Conservation (phyloP, 2,797 vertebrate genomes). For the Melanotaenia nigrans region DNA sequence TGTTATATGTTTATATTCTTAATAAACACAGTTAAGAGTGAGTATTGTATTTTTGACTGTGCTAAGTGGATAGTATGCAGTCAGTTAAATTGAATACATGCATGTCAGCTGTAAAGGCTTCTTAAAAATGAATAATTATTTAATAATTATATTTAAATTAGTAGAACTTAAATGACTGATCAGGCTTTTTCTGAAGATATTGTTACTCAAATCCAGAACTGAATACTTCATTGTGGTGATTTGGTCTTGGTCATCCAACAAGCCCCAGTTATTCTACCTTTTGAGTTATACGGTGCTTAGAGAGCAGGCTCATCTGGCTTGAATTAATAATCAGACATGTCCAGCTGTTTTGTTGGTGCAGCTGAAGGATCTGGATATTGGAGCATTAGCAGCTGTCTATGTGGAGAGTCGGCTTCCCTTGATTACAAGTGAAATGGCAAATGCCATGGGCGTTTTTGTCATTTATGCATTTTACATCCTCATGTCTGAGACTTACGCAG, state of each 20-base stretch:
- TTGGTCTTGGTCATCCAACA: conserved; percentile 27
- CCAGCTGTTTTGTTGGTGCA: conserved; percentile 42
- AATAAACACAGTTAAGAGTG: not conserved
- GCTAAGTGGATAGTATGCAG: not conserved
- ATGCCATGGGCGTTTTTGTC: conserved; percentile 26
- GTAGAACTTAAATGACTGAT: not conserved
- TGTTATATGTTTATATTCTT: not conserved
- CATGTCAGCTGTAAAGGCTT: not conserved
- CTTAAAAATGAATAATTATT: not conserved
- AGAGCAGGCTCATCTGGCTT: conserved; percentile 39
- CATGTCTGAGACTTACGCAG: conserved; percentile 1
- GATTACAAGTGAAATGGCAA: conserved; percentile 49
- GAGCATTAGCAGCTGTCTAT: conserved; percentile 27
- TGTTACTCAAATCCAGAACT: conserved; percentile 4
- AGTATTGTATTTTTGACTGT: too few relatives aligned
- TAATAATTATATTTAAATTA: not conserved
- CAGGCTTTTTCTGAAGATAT: not conserved
- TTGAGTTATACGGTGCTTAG: conserved; percentile 40
- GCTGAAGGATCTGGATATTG: conserved; percentile 37
- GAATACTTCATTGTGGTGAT: conserved; percentile 12
- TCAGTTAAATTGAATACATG: too few relatives aligned
- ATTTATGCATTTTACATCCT: conserved; percentile 26
- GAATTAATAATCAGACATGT: conserved; percentile 55
- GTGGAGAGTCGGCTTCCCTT: conserved; percentile 35
- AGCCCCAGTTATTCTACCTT: conserved; percentile 41